Percentiles rank a stretch among this genome's conserved stretches.
Conservation (phyloP, 2,113 vertebrate genomes). For the Mormyrus iriodes region DNA sequence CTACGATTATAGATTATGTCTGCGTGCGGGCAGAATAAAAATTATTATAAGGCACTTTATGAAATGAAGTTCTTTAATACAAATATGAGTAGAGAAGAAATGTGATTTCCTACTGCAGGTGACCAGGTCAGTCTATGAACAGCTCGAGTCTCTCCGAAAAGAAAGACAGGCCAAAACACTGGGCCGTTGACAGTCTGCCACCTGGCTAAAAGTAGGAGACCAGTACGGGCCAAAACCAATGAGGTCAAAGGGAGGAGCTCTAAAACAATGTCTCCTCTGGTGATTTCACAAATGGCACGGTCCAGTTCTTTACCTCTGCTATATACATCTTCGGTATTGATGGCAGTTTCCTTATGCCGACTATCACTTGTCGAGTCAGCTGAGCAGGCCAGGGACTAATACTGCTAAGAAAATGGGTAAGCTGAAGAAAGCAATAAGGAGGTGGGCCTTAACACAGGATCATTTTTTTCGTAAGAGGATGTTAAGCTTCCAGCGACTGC, state of each 20-base stretch:
- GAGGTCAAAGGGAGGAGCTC: not conserved
- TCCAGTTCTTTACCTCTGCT: not conserved
- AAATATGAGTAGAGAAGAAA: not conserved
- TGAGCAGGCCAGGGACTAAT: not conserved
- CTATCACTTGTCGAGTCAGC: not conserved
- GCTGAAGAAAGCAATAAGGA: slow-evolving; percentile 41
- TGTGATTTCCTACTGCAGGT: not conserved
- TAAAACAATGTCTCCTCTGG: not conserved
- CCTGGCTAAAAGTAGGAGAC: not conserved
- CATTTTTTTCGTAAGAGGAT: slow-evolving; percentile 55
- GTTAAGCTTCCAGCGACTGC: slow-evolving; percentile 57
- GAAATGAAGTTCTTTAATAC: not conserved
- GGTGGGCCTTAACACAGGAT: slow-evolving; percentile 52
- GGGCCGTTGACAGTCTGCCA: not conserved
- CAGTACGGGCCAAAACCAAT: not conserved
- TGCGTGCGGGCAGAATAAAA: not conserved
- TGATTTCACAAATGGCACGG: not conserved
- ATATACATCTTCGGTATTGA: not conserved
- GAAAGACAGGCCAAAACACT: not conserved
- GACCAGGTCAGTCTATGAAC: not conserved
- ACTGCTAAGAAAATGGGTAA: not conserved
- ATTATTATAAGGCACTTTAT: not conserved
- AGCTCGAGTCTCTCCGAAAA: not conserved
- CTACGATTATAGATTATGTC: not conserved
- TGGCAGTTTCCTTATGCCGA: not conserved